A percentile compares a stretch with the other conserved stretches of the same genome.
These are phyloP conservation scores for Lanistes nyassanus DNA, from an alignment of 1,140 invertebrate genomes.

Conservation along the genomic window DNA sequence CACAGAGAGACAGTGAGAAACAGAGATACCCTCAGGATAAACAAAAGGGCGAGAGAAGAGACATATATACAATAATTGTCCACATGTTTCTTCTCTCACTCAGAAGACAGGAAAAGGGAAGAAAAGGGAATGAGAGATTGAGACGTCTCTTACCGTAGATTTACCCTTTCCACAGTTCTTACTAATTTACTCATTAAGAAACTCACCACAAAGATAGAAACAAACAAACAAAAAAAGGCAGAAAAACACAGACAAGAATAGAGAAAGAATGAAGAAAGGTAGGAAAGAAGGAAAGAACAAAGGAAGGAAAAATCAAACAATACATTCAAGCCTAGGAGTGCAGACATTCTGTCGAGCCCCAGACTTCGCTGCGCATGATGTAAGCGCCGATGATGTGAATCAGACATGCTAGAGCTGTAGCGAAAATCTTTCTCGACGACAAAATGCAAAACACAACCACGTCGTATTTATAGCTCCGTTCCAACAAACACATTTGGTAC, in stretches of 20 bases:
- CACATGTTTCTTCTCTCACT: background rate
- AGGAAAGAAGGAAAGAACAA: background rate
- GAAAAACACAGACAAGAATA: constrained; percentile 9
- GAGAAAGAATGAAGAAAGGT: constrained; percentile 6
- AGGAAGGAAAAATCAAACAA: background rate
- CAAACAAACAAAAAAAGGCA: constrained; percentile 7
- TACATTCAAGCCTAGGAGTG: background rate
- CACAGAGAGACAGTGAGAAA: constrained; percentile 4
- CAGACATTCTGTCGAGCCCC: too few relatives aligned
- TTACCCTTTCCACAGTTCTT: too few relatives aligned
- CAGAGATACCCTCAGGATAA: background rate
- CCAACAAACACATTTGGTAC: too few relatives aligned
- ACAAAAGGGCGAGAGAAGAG: constrained; percentile 3
- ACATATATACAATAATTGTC: background rate
- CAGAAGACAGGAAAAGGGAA: constrained; percentile 3
- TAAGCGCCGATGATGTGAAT: background rate
- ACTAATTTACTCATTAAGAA: too few relatives aligned
- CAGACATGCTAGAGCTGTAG: too few relatives aligned
- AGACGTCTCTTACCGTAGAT: background rate
- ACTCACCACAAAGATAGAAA: background rate
- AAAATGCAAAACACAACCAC: background rate
- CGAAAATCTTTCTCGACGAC: background rate
- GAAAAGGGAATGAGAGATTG: background rate
- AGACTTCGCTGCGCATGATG: background rate
- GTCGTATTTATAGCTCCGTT: too few relatives aligned